These are phyloP conservation scores for Tor tambroides DNA, from an alignment of 2,113 vertebrate species.

Conservation along the genomic window DNA sequence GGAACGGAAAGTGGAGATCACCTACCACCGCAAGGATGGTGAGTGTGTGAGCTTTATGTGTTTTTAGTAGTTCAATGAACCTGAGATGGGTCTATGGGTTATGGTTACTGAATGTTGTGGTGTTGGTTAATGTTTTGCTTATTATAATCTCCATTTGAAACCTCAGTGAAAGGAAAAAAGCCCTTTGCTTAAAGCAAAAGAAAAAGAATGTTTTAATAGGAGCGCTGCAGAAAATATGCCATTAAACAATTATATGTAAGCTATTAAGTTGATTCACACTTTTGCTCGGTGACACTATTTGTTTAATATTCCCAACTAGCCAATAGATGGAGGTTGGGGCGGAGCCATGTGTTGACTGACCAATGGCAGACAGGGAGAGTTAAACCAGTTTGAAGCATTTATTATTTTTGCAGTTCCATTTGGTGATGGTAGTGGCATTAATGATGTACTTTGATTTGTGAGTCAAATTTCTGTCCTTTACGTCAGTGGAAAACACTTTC, in stretches of 20 bases:
- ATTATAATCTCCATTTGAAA: not conserved
- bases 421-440: not conserved
- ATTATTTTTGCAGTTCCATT: not conserved
- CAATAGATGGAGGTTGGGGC: not conserved
- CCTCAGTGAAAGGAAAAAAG: not conserved
- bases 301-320: not conserved
- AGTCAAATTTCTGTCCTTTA: not conserved
- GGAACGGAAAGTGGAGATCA: conserved; percentile 96
- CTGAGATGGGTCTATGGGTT: not conserved
- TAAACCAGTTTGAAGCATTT: not conserved
- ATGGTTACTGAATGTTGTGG: not conserved
- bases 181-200: not conserved
- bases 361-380: not conserved
- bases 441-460: not conserved
- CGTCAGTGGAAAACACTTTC: not conserved
- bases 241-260: not conserved
- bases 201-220: not conserved
- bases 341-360: not conserved
- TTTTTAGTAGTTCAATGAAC: not conserved
- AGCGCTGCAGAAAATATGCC: not conserved
- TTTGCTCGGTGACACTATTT: not conserved
- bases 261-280: not conserved
- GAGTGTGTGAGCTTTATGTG: conserved; percentile 64
- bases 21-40: conserved; percentile 98
- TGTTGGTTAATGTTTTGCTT: not conserved